phyloP scores from a whole-genome alignment of 2,888 invertebrate species.

The Coleophora flavipennella region DNA sequence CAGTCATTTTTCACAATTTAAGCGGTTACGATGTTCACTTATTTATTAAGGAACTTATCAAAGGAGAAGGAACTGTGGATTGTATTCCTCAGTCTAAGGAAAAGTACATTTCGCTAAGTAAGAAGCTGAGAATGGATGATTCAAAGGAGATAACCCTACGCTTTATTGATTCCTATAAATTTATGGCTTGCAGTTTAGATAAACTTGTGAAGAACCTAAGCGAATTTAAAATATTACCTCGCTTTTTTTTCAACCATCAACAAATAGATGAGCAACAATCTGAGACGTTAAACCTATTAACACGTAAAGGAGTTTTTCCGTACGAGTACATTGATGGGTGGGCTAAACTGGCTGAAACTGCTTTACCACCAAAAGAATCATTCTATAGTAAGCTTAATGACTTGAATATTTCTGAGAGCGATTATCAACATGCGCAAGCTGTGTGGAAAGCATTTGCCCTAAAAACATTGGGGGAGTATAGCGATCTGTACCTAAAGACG shows the following conservation, averaged over 20 bases:
- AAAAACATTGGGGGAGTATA: slow-evolving; percentile 8
- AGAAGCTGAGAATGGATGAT: neutral
- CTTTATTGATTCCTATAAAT: slow-evolving; percentile 2
- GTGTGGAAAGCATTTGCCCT: slow-evolving; percentile 10
- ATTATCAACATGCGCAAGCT: slow-evolving; percentile 8
- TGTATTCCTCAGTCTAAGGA: slow-evolving; percentile 6
- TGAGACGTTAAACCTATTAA: slow-evolving; percentile 3
- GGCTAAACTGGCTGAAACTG: slow-evolving; percentile 1
- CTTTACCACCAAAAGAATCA: slow-evolving; percentile 3
- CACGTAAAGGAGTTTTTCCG: slow-evolving; percentile 8
- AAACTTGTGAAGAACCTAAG: slow-evolving; percentile 4
- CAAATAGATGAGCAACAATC: neutral
- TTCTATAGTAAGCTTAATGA: slow-evolving; percentile 10
- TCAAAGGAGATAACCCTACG: neutral
- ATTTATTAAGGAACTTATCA: no score
- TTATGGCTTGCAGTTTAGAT: slow-evolving; percentile 4
- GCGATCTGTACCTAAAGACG: slow-evolving; percentile 10
- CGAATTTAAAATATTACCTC: slow-evolving; percentile 1
- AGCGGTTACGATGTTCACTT: no score
- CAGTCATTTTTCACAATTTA: no score
- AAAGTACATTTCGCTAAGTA: slow-evolving; percentile 5
- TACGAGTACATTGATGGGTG: slow-evolving; percentile 9
- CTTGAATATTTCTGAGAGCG: neutral
- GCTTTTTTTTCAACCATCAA: no score
- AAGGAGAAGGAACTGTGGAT: neutral